Base-by-base conservation (phyloP, 2,888 invertebrate genomes). In the Fabriciana adippe region DNA sequence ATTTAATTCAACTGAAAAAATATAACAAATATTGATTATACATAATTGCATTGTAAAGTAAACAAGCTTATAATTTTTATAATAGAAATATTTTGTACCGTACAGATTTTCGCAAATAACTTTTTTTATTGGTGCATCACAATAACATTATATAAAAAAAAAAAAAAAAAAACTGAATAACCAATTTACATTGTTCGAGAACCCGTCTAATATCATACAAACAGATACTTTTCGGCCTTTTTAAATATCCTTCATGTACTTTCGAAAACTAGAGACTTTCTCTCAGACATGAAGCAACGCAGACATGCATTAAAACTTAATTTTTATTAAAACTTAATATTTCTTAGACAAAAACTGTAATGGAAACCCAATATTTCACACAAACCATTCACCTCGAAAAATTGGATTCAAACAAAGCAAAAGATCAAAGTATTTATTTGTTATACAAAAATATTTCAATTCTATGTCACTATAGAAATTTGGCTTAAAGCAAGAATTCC, bases 351-450 rank as follows among this genome's bases (percentile, higher is more conserved):
- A 26, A 13, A 26, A 48, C 31, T 16, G 48, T 59, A 59, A 59
- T 48, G 26, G 26, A 6, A 59, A 16, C 47, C n/a, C 48, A 47
- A 48, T 59, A 48, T 48, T 47, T 26, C 59, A 26, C 47, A 48
- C 48, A 59, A 59, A 48, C 48, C 26, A 59, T 13, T 59, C 48
- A 26, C n/a, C 26, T 59, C 31, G 26, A 57, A n/a, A 48, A 59
- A 59, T 59, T 51, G 51, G 18, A 51, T 51, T 45, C 3, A 18
- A 26, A 31, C 5, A 41, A 54, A 47, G 55, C 63, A 63, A 54
- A 54, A 62, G 62, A 62, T 54, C 54, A 63, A 53, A 54, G 47
- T 55, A 47, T 47, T 26, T 45, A 21, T 64, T 64, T 53, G 18
- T n/a, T 50, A 56, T 51, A 57, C 41, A 41, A 18, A 35, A 50